phyloP scores from a whole-genome alignment of 2,888 invertebrate species.

The Phrixothrix hirtus region DNA sequence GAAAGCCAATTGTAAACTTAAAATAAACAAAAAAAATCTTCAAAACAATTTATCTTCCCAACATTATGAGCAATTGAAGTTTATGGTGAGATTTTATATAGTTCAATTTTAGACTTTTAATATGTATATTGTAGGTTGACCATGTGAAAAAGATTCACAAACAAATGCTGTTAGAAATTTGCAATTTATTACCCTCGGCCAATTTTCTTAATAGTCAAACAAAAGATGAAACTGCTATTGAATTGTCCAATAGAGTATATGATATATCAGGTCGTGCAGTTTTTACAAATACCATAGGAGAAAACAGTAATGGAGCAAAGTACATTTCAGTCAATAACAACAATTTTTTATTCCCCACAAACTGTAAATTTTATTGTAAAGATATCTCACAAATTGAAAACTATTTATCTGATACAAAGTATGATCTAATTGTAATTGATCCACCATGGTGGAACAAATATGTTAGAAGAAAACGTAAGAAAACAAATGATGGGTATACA shows the following conservation, averaged over 20 bases:
- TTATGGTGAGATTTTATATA: not conserved
- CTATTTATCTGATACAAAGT: constrained; percentile 59
- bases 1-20: constrained; percentile 41
- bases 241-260: constrained; percentile 52
- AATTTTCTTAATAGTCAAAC: not conserved
- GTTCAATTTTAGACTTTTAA: not conserved
- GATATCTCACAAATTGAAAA: constrained; percentile 64
- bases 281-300: constrained; percentile 58
- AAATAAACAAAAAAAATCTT: constrained; percentile 28
- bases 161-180: constrained; percentile 13
- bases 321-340: constrained; percentile 57
- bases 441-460: constrained; percentile 98
- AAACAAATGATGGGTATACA: constrained; percentile 70
- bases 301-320: constrained; percentile 60
- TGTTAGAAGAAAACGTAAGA: constrained; percentile 76
- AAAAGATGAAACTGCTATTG: constrained; percentile 33
- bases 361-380: constrained; percentile 69
- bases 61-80: not conserved
- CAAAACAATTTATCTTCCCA: too few species aligned
- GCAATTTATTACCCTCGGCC: not conserved
- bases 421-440: constrained; percentile 85
- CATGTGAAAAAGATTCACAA: constrained; percentile 36
- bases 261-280: constrained; percentile 46
- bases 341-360: constrained; percentile 68
- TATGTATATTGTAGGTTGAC: constrained; percentile 17